Evolutionary conservation across 2,797 vertebrate genomes (phyloP), one percentile per base, ranked within the genome.

Genomic region (Brachymystax lenok): DNA sequence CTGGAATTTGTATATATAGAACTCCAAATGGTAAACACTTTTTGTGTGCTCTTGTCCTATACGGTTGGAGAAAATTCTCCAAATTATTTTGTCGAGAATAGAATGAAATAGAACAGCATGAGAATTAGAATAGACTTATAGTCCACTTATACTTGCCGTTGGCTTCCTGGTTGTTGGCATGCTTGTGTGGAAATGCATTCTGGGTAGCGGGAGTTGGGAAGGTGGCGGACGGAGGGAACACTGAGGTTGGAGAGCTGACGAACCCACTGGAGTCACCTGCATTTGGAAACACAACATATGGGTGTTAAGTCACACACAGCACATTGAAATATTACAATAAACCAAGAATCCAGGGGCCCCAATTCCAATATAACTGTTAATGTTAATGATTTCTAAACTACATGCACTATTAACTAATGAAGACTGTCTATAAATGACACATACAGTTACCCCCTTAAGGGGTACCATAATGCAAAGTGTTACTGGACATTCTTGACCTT

Each of bases 161-260:
- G 33, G 93, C 81, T 81, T 94, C 93, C 85, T 93, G 93, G 85
- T 85, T 93, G 84, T 52, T 79, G 66, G 89, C 73, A 13, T 88
- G 86, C 79, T 94, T 93, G 0, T 90, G 92, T 71, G 89, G 88
- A 89, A 94, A 93, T 80, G 91, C 91, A 84, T 89, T 93, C 81
- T 93, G 93, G 82, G 90, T 72, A 68, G 79, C 19, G 19, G 92
- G 77, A 5, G 83, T 82, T 3, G 90, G 90, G 77, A 94, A 94
- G 79, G 92, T 83, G 76, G 86, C 74, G 4, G 90, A 46, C 10
- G 40, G 40, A 10, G 10, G 40, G 40, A 46, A 46, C 40, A 46
- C 40, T 46, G 40, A 86, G 56, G 90, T 89, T 77, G 93, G 86
- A 24, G 93, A 91, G 72, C 89, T 88, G 83, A 91, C 87, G 5